phyloP scores from a whole-genome alignment of 1,140 invertebrate species.

The Meloidogyne floridensis region DNA sequence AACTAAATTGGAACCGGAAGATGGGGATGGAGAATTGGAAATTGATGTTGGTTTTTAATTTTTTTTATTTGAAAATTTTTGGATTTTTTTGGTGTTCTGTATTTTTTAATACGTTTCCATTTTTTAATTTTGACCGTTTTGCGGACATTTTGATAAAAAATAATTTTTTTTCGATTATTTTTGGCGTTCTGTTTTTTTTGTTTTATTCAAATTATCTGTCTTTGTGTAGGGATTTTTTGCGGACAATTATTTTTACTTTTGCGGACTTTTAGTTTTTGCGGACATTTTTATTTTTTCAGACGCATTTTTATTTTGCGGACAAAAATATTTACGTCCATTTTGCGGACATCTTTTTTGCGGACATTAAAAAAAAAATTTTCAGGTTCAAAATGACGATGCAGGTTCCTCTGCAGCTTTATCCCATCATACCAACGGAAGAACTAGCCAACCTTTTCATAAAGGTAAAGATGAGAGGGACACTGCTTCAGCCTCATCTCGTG shows the following conservation, averaged over 20 bases:
- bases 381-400: slow-evolving; percentile 51
- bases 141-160: too few relatives aligned
- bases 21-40: slow-evolving; percentile 61
- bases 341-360: not conserved
- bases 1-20: slow-evolving; percentile 57
- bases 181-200: too few relatives aligned
- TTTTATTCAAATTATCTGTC: too few relatives aligned
- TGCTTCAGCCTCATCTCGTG: slow-evolving; percentile 45
- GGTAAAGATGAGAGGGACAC: slow-evolving; percentile 48
- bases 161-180: slow-evolving; percentile 20
- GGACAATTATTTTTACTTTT: too few relatives aligned
- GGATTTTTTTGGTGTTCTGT: not conserved
- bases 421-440: slow-evolving; percentile 33
- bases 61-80: slow-evolving; percentile 17
- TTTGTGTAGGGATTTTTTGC: too few relatives aligned
- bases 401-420: slow-evolving; percentile 28
- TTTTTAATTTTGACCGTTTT: too few relatives aligned
- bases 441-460: slow-evolving; percentile 35
- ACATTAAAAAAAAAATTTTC: slow-evolving; percentile 8
- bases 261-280: too few relatives aligned
- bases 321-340: not conserved
- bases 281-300: too few relatives aligned
- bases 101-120: too few relatives aligned
- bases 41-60: slow-evolving; percentile 54
- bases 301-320: slow-evolving; percentile 10